phyloP scores from a whole-genome alignment of 2,113 vertebrate genomes.

The Tragelaphus strepsiceros region DNA sequence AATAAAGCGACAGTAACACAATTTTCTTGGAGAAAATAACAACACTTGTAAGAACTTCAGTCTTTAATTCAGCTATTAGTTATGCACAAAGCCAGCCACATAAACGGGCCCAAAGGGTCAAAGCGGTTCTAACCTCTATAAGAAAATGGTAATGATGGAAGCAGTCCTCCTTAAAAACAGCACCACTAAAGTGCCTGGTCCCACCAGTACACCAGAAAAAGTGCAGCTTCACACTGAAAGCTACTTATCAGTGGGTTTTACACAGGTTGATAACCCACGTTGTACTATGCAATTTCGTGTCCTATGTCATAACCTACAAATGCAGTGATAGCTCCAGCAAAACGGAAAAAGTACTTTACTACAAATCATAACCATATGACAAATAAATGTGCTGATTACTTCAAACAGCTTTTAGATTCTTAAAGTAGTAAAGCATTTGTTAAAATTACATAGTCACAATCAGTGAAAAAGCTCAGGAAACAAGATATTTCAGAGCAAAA shows the following conservation, averaged over 20 bases:
- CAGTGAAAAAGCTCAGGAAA: background rate
- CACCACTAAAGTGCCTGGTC: background rate
- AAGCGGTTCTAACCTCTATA: background rate
- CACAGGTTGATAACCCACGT: background rate
- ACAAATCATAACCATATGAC: background rate
- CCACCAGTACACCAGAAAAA: background rate
- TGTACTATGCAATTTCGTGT: background rate
- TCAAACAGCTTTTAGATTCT: background rate
- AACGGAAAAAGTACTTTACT: background rate
- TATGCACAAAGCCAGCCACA: background rate
- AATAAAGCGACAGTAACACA: background rate
- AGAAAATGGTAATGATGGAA: background rate
- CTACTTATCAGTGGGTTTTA: background rate
- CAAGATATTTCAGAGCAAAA: conserved; percentile 1
- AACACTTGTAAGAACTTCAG: background rate
- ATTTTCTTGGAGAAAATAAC: background rate
- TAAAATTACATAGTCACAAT: background rate
- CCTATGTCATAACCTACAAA: background rate
- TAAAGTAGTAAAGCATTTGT: background rate
- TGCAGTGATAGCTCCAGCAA: background rate
- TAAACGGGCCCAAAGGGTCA: background rate
- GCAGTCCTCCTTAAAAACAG: background rate
- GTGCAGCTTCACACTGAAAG: background rate
- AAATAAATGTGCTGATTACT: background rate
- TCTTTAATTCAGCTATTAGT: background rate